Percentiles rank a stretch among this genome's conserved stretches.
These are phyloP conservation scores for Octomys mimax DNA, from an alignment of 2,797 vertebrate species.

Conservation along the genomic window DNA sequence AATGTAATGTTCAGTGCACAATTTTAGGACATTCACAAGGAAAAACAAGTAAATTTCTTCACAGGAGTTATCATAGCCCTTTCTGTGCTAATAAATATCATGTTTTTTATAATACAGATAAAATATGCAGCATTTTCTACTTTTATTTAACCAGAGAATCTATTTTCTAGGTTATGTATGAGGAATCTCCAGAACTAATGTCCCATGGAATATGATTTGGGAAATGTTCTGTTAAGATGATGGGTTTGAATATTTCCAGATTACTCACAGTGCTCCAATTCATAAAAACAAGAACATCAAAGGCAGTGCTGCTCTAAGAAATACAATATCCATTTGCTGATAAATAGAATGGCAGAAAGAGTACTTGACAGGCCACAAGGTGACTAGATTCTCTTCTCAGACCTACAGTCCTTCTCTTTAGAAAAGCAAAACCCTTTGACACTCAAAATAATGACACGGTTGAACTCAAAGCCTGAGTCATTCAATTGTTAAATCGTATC, in stretches of 20 bases:
- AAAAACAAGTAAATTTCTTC: neutral
- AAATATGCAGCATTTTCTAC: neutral
- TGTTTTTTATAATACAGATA: neutral
- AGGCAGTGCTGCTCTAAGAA: slow-evolving; percentile 3
- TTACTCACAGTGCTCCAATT: neutral
- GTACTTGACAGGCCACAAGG: neutral
- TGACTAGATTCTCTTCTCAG: neutral
- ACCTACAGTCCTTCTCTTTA: neutral
- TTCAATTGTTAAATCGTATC: neutral
- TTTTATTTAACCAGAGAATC: slow-evolving; percentile 58
- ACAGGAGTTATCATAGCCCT: neutral
- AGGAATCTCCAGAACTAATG: slow-evolving; percentile 44
- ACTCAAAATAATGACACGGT: neutral
- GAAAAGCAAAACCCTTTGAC: slow-evolving; percentile 13
- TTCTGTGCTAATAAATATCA: neutral
- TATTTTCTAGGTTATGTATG: slow-evolving; percentile 26
- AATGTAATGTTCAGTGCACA: neutral
- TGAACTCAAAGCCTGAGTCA: neutral
- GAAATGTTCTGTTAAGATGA: slow-evolving; percentile 36
- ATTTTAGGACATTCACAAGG: neutral
- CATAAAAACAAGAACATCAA: slow-evolving; percentile 32
- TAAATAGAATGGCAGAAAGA: neutral
- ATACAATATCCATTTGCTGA: slow-evolving; percentile 3
- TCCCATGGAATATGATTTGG: neutral
- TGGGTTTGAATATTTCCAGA: slow-evolving; percentile 15